Evolutionary conservation across 2,888 invertebrate species (phyloP).

Genomic region (Parnassius smintheus): DNA sequence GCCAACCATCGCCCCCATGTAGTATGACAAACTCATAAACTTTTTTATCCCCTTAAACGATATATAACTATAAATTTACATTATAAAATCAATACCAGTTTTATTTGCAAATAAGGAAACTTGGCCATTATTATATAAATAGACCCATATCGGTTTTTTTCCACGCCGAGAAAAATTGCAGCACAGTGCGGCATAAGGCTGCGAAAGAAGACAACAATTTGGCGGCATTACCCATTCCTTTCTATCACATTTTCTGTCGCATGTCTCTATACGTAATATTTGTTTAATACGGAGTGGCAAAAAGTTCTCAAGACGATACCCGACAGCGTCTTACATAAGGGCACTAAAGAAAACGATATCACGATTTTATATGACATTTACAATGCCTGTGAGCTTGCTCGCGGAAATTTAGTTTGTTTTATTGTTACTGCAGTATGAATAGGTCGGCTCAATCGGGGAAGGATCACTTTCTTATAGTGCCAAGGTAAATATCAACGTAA

Average conservation of each 20-base stretch:
- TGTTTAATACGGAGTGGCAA: constrained; percentile 17
- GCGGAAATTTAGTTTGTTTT: too few relatives aligned
- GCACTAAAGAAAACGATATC: constrained; percentile 12
- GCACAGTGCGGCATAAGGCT: constrained; percentile 5
- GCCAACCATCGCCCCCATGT: too few relatives aligned
- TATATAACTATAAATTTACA: too few relatives aligned
- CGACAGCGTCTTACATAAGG: constrained; percentile 8
- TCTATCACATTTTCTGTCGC: constrained; percentile 6
- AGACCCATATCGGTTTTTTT: constrained; percentile 7
- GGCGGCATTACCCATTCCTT: constrained; percentile 11
- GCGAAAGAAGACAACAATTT: constrained; percentile 8
- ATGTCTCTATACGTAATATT: constrained; percentile 11
- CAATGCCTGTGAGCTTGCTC: too few relatives aligned
- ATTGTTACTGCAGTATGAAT: too few relatives aligned
- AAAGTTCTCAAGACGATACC: constrained; percentile 8
- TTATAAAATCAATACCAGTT: too few relatives aligned
- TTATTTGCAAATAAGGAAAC: not conserved
- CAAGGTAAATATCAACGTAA: too few relatives aligned
- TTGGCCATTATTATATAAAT: not conserved
- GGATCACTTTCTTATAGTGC: too few relatives aligned
- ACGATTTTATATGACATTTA: constrained; percentile 3
- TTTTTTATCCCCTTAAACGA: too few relatives aligned
- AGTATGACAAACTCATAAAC: too few relatives aligned
- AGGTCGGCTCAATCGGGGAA: too few relatives aligned
- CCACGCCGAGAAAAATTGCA: constrained; percentile 1